Conservation (phyloP, 2,797 vertebrate species). For the Scomberomorus guttatus region DNA sequence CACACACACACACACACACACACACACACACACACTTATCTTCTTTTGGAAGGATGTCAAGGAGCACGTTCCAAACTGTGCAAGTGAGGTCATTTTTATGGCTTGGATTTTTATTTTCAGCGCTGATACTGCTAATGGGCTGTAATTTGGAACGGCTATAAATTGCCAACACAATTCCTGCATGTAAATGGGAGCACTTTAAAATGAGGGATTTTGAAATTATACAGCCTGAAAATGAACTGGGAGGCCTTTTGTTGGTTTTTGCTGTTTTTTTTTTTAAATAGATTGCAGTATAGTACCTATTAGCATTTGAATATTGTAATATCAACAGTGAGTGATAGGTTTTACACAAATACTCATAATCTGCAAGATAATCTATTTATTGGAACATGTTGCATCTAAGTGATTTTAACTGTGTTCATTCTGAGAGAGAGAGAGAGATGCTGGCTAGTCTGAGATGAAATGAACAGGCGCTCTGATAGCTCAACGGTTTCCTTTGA, state of each 20-base stretch:
- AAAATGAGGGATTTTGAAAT: conserved; percentile 78
- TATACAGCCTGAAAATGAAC: conserved; percentile 71
- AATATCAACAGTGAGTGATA: conserved; percentile 73
- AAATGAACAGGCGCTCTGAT: too few relatives aligned
- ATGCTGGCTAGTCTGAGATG: too few relatives aligned
- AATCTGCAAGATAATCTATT: conserved; percentile 78
- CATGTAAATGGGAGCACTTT: conserved; percentile 75
- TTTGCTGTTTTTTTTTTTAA: conserved; percentile 70
- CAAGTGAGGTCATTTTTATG: conserved; percentile 71
- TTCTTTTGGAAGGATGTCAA: conserved; percentile 51
- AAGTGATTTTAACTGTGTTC: conserved; percentile 71
- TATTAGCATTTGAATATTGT: conserved; percentile 82
- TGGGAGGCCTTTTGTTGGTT: conserved; percentile 65
- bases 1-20: conserved; percentile 7
- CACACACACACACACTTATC: conserved; percentile 30
- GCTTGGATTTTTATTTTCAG: conserved; percentile 68
- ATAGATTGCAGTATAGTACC: conserved; percentile 71
- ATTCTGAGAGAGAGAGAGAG: conserved; percentile 35
- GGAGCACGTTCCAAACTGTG: conserved; percentile 54
- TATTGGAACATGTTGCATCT: conserved; percentile 75
- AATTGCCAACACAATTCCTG: conserved; percentile 68
- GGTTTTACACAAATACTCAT: conserved; percentile 75
- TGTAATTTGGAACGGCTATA: conserved; percentile 78
- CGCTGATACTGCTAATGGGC: conserved; percentile 75
- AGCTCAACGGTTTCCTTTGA: too few relatives aligned